Conservation (phyloP, 2,888 invertebrate species). For the Molanna angustata region DNA sequence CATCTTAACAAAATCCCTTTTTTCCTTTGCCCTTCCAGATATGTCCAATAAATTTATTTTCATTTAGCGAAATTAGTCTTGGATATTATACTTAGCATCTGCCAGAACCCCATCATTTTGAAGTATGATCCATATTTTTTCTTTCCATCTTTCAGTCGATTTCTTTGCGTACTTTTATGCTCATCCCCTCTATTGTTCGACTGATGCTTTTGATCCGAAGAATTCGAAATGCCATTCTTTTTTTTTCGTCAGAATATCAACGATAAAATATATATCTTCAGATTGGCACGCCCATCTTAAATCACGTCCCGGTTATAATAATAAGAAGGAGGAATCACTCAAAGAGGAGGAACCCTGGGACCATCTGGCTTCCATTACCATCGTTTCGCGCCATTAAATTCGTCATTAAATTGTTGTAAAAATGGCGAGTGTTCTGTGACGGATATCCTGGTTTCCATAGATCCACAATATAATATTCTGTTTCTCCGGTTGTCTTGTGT, state of each 20-base stretch:
- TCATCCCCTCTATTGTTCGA: no score
- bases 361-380: background rate
- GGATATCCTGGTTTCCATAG: background rate
- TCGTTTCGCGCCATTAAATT: conserved; percentile 4
- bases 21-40: no score
- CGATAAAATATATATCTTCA: background rate
- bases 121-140: no score
- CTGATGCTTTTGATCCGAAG: no score
- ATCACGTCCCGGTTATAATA: background rate
- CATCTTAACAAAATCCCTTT: no score
- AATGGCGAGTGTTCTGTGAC: background rate
- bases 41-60: no score
- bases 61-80: no score
- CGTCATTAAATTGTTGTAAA: background rate
- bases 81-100: no score
- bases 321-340: background rate
- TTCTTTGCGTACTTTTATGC: no score
- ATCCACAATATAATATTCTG: conserved; percentile 8
- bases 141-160: no score
- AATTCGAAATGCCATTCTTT: background rate
- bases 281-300: background rate
- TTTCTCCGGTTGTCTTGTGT: background rate
- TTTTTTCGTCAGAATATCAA: background rate
- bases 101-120: no score
- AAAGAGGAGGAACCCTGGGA: background rate